These are phyloP conservation scores for Pristis pectinata DNA, from an alignment of 2,797 vertebrate genomes.

Conservation along the genomic window DNA sequence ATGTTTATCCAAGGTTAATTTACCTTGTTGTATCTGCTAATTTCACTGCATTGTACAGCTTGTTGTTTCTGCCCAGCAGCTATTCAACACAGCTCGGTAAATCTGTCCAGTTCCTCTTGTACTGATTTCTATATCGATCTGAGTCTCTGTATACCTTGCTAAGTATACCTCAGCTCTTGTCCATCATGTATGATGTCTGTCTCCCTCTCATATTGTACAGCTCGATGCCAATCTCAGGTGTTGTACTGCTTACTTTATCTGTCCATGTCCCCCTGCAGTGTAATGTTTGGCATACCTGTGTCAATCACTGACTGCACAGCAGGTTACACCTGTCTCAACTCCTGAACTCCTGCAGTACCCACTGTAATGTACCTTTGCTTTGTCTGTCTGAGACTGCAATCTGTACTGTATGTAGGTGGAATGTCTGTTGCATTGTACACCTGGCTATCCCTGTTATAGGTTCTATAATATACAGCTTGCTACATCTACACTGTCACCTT, in stretches of 20 bases:
- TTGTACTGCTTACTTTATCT: background rate
- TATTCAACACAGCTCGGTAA: background rate
- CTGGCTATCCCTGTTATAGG: no score
- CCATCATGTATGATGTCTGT: no score
- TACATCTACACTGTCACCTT: background rate
- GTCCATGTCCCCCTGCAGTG: background rate
- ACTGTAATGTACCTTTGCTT: no score
- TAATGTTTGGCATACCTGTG: background rate
- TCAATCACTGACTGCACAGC: background rate
- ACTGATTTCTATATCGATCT: background rate
- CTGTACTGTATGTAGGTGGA: background rate
- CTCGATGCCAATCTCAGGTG: no score
- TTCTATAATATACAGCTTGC: background rate
- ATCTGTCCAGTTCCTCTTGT: background rate
- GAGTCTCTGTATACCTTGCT: no score
- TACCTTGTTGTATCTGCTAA: background rate
- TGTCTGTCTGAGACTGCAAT: no score
- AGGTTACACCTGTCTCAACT: background rate
- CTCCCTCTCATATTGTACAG: no score
- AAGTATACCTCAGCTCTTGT: no score
- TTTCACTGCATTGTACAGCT: background rate
- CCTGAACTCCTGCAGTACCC: no score
- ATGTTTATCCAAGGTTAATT: no score
- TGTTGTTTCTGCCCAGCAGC: background rate
- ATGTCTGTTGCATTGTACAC: background rate